These are phyloP conservation scores for Bombus polaris DNA, from an alignment of 1,140 invertebrate species.

Conservation along the genomic window DNA sequence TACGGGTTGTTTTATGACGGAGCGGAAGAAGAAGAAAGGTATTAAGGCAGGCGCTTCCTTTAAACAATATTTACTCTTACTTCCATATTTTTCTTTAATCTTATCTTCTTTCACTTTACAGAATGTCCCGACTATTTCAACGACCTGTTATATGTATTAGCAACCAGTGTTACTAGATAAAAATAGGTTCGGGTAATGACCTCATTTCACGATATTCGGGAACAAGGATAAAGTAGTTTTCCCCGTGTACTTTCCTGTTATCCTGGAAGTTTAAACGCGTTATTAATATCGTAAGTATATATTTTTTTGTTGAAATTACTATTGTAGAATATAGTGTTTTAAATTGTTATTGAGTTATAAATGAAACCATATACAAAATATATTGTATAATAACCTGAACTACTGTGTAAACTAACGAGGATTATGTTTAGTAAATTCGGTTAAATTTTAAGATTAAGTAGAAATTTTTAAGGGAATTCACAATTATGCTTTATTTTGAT, in stretches of 20 bases:
- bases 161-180: constrained; percentile 40
- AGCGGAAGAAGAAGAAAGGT: background rate
- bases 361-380: background rate
- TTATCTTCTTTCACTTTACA: constrained; percentile 48
- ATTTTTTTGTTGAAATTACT: background rate
- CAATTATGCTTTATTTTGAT: background rate
- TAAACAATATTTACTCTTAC: constrained; percentile 56
- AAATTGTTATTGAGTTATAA: background rate
- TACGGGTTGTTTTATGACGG: background rate
- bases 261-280: too few species aligned
- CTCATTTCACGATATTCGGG: background rate
- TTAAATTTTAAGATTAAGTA: background rate
- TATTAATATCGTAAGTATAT: background rate
- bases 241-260: background rate
- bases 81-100: constrained; percentile 52
- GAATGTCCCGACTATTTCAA: constrained; percentile 24
- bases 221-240: background rate
- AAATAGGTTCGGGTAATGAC: constrained; percentile 25
- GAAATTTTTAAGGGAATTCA: background rate
- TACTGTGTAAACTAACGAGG: background rate
- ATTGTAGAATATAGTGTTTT: background rate
- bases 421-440: background rate
- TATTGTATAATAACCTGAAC: background rate
- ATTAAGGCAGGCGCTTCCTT: background rate
- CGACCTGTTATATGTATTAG: constrained; percentile 33